Evolutionary conservation across 2,797 vertebrate genomes (phyloP).

Genomic region (Acrocephalus scirpaceus): DNA sequence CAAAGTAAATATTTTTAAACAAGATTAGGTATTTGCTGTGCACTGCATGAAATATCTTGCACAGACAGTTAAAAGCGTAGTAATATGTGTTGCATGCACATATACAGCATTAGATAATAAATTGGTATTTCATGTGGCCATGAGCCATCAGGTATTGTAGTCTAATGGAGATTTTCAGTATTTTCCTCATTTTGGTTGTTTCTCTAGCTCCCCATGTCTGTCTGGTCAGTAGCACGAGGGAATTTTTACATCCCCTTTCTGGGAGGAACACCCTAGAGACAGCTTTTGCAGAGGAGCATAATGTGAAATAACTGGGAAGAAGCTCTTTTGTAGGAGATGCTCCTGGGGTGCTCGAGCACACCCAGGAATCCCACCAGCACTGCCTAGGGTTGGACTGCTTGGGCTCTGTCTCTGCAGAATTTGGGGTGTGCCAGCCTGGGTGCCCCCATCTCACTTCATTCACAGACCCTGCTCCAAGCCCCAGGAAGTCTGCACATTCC

Average conservation of each 20-base stretch:
- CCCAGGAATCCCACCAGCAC: rapidly evolving
- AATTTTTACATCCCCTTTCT: neutral
- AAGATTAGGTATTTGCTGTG: neutral
- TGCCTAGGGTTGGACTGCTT: neutral
- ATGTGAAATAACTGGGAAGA: neutral
- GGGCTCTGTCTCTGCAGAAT: neutral
- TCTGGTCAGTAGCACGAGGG: neutral
- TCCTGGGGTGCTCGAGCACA: neutral
- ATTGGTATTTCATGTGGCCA: neutral
- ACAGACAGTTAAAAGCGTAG: neutral
- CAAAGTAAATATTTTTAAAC: neutral
- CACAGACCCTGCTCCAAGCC: neutral
- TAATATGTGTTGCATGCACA: neutral
- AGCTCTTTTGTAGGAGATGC: neutral
- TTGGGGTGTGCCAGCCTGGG: neutral
- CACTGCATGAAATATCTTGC: neutral
- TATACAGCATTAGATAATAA: neutral
- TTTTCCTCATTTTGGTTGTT: neutral
- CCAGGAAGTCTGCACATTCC: neutral
- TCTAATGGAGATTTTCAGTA: neutral
- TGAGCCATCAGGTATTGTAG: neutral
- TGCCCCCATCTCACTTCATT: neutral
- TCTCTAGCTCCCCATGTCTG: rapidly evolving
- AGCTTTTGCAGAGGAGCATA: neutral
- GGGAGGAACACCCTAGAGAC: neutral